These are phyloP conservation scores for Plecturocebus donacophilus DNA, from an alignment of 2,113 vertebrate genomes.

Conservation along the genomic window DNA sequence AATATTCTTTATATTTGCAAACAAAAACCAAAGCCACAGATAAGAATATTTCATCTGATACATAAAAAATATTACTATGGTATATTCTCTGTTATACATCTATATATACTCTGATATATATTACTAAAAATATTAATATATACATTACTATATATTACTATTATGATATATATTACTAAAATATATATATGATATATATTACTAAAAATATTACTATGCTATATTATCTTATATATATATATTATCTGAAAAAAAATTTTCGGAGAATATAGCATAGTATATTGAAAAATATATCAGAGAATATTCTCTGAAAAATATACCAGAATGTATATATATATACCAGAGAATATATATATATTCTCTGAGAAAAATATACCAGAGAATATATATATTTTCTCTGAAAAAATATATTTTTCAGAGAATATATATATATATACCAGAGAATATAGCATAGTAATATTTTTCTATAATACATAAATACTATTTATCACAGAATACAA, in stretches of 20 bases:
- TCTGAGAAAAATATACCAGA: constrained; percentile 36
- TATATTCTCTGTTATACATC: no score
- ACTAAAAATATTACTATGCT: no score
- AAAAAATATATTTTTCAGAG: no score
- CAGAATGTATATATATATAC: constrained; percentile 31
- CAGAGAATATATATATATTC: not conserved
- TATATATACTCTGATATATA: no score
- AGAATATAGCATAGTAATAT: not conserved
- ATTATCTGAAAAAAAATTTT: not conserved
- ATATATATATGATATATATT: no score
- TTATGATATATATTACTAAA: no score
- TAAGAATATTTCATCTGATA: constrained; percentile 20
- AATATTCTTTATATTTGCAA: not conserved
- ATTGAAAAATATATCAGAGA: constrained; percentile 7
- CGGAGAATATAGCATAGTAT: not conserved
- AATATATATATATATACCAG: constrained; percentile 21
- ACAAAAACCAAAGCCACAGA: not conserved
- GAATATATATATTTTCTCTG: not conserved
- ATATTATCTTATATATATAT: not conserved
- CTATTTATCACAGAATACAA: not conserved
- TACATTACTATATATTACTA: no score
- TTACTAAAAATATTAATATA: no score
- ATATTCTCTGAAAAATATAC: no score
- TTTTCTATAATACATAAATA: not conserved
- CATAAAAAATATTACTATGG: not conserved